These are phyloP conservation scores for Adelges cooleyi DNA, from an alignment of 1,140 invertebrate species.

Conservation along the genomic window DNA sequence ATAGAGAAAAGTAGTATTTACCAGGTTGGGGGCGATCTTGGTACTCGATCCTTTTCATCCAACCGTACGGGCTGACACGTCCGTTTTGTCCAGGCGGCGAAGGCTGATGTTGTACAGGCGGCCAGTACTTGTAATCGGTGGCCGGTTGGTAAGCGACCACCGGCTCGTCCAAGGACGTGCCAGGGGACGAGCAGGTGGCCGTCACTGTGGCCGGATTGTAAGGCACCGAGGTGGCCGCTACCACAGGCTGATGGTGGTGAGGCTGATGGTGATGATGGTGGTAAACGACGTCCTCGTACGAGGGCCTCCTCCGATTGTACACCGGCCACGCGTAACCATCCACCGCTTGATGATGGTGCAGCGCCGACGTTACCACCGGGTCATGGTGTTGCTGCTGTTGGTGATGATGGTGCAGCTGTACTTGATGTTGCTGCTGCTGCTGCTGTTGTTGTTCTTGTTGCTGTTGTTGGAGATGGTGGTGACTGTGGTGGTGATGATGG, in stretches of 20 bases:
- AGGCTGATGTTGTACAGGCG: slow-evolving; percentile 12
- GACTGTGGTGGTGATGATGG: slow-evolving; percentile 5
- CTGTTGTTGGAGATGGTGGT: neutral
- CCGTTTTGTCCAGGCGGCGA: neutral
- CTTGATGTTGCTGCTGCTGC: neutral
- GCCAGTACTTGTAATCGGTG: slow-evolving; percentile 22
- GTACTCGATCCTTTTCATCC: slow-evolving; percentile 22
- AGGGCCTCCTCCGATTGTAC: neutral
- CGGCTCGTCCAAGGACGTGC: slow-evolving; percentile 16
- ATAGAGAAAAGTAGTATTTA: no score
- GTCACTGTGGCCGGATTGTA: neutral
- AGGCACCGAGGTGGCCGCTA: neutral
- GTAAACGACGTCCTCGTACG: slow-evolving; percentile 5
- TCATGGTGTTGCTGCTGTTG: neutral
- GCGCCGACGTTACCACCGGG: neutral
- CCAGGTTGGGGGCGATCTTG: slow-evolving; percentile 22
- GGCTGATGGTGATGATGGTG: neutral
- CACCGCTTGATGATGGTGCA: slow-evolving; percentile 8
- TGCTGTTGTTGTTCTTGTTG: neutral
- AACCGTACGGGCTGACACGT: slow-evolving; percentile 10
- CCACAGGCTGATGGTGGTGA: neutral
- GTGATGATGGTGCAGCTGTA: neutral
- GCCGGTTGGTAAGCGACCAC: slow-evolving; percentile 2
- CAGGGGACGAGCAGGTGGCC: slow-evolving; percentile 11
- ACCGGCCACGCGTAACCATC: neutral